Percentiles rank a stretch among this genome's conserved stretches.
These are phyloP conservation scores for Corythornis vintsioides DNA, from an alignment of 2,113 vertebrate genomes.

Conservation along the genomic window DNA sequence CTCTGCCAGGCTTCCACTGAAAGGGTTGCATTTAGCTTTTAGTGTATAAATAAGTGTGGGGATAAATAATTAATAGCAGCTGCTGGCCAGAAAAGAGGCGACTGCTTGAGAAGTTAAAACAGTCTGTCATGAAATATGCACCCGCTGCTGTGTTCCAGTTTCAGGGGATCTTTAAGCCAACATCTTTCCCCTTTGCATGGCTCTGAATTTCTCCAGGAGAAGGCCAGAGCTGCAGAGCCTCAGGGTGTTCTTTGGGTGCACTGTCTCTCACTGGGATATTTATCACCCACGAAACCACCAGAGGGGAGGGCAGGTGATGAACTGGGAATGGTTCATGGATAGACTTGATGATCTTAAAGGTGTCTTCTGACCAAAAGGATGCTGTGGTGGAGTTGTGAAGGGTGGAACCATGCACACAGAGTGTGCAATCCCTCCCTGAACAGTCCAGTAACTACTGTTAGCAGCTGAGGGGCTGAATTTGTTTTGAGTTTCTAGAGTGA, in stretches of 20 bases:
- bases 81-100: slow-evolving; percentile 36
- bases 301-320: not conserved
- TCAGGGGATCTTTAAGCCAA: slow-evolving; percentile 1
- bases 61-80: slow-evolving; percentile 61
- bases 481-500: not conserved
- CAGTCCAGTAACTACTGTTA: not conserved
- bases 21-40: slow-evolving; percentile 58
- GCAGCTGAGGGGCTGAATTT: not conserved
- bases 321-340: not conserved
- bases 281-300: not conserved
- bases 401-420: not conserved
- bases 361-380: not conserved
- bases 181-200: not conserved
- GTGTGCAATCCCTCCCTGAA: not conserved
- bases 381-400: not conserved
- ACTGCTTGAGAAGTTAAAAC: slow-evolving; percentile 52
- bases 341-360: not conserved
- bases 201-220: not conserved
- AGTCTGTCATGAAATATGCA: slow-evolving; percentile 41
- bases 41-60: slow-evolving; percentile 57
- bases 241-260: not conserved
- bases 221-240: not conserved
- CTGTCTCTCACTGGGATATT: not conserved
- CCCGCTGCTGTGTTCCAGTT: slow-evolving; percentile 22
- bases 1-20: slow-evolving; percentile 19